phyloP scores from a whole-genome alignment of 2,113 vertebrate genomes.

The Struthidea cinerea region DNA sequence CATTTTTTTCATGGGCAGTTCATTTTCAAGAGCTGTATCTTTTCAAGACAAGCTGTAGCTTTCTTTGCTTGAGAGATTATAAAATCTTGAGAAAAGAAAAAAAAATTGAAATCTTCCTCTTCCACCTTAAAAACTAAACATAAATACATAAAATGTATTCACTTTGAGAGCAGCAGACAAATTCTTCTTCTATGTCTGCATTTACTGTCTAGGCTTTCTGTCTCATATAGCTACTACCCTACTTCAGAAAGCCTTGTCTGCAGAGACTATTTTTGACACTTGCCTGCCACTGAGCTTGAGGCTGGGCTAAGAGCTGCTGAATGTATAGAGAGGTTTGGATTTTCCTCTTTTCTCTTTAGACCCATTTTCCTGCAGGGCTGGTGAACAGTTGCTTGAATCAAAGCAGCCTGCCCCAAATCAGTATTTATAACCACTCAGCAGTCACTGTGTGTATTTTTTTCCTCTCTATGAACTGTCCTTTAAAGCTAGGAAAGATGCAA shows the following conservation, averaged over 20 bases:
- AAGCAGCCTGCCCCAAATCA: not conserved
- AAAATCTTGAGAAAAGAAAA: not conserved
- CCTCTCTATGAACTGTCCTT: not conserved
- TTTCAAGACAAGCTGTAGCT: not conserved
- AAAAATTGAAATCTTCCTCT: not conserved
- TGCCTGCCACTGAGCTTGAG: not conserved
- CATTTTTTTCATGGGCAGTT: not conserved
- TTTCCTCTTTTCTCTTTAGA: slow-evolving; percentile 2
- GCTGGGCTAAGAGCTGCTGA: not conserved
- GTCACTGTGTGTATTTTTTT: not conserved
- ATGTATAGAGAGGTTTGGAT: not conserved
- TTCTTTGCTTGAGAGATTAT: not conserved
- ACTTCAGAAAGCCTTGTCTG: slow-evolving; percentile 1
- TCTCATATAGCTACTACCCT: not conserved
- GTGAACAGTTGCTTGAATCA: not conserved
- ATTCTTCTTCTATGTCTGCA: not conserved
- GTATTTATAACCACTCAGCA: not conserved
- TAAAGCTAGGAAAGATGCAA: not conserved
- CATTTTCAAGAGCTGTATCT: not conserved
- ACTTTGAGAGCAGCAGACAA: not conserved
- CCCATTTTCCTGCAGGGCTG: not conserved
- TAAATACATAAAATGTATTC: not conserved
- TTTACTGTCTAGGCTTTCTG: not conserved
- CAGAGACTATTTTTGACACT: slow-evolving; percentile 22
- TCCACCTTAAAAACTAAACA: not conserved